phyloP scores from a whole-genome alignment of 2,888 invertebrate species.

The Eupithecia tripunctaria region DNA sequence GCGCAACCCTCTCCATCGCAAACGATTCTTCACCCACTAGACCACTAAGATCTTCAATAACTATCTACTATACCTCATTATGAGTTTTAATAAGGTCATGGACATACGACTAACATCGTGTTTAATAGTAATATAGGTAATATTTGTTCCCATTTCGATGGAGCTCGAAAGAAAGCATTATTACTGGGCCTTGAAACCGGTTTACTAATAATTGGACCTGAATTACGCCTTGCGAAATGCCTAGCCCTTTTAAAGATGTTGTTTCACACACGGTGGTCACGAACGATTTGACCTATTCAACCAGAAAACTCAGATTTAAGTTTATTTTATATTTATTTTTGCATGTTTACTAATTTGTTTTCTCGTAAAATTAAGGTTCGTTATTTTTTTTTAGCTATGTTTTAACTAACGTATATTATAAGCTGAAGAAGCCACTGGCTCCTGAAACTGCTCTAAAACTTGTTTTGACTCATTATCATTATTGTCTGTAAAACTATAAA shows the following conservation, averaged over 20 bases:
- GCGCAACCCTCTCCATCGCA: neutral
- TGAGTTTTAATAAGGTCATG: slow-evolving; percentile 1
- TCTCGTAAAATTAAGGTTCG: no score
- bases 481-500: no score
- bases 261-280: neutral
- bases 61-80: neutral
- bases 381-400: no score
- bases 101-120: neutral
- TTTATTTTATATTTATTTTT: no score
- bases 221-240: slow-evolving; percentile 34
- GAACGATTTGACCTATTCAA: neutral
- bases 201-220: slow-evolving; percentile 17
- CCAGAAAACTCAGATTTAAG: no score
- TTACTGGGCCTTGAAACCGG: slow-evolving; percentile 33
- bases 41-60: neutral
- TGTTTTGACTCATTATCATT: no score
- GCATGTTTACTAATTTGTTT: no score
- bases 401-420: no score
- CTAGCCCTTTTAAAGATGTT: slow-evolving; percentile 21
- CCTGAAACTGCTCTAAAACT: no score
- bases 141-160: slow-evolving; percentile 28
- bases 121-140: neutral
- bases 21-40: neutral
- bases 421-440: no score
- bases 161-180: slow-evolving; percentile 37